Evolutionary conservation across 2,797 vertebrate genomes (phyloP).

Genomic region (Sebastolobus alascanus): DNA sequence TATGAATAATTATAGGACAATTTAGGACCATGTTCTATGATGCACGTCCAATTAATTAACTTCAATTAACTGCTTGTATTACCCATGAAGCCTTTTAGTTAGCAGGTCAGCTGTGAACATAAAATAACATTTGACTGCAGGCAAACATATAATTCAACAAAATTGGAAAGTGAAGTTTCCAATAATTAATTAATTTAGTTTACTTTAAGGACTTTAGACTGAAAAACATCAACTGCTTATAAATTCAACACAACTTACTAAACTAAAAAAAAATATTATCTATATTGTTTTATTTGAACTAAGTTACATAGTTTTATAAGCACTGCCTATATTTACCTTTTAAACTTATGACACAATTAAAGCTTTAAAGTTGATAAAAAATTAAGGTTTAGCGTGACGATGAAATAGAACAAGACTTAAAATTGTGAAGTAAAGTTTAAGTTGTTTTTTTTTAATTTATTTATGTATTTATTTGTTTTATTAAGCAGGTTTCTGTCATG

Average conservation of each 20-base stretch:
- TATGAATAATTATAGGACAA: background rate
- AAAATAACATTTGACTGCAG: background rate
- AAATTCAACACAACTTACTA: background rate
- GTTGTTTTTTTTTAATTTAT: background rate
- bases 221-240: background rate
- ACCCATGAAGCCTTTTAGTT: background rate
- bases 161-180: background rate
- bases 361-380: background rate
- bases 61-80: too few relatives aligned
- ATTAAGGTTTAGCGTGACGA: background rate
- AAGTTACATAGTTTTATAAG: too few relatives aligned
- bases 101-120: background rate
- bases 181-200: background rate
- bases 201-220: accelerated
- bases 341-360: background rate
- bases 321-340: background rate
- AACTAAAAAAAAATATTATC: background rate
- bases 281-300: background rate
- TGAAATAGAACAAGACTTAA: background rate
- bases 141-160: background rate
- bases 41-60: background rate
- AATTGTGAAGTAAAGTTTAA: background rate
- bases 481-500: background rate
- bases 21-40: background rate
- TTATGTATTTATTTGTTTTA: too few relatives aligned